phyloP scores from a whole-genome alignment of 2,113 vertebrate species.

The Beaufortia kweichowensis region DNA sequence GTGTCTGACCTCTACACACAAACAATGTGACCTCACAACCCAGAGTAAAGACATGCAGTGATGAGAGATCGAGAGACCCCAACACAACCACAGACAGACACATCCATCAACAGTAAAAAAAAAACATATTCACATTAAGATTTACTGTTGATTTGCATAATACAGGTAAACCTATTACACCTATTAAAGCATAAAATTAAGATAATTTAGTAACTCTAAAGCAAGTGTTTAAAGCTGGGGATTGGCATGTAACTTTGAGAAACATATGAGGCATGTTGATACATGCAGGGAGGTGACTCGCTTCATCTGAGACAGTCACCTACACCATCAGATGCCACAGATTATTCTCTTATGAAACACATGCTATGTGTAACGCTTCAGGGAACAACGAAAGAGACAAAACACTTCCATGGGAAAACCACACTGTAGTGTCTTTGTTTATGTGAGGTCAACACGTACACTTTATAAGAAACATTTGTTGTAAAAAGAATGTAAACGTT shows the following conservation, averaged over 20 bases:
- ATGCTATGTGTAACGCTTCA: not conserved
- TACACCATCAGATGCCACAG: not conserved
- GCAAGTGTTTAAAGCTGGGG: not conserved
- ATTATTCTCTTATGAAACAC: conserved; percentile 8
- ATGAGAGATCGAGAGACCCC: conserved; percentile 2
- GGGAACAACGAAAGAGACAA: not conserved
- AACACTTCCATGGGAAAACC: not conserved
- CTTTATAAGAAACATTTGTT: not conserved
- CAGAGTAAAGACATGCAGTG: not conserved
- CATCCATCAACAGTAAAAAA: not conserved
- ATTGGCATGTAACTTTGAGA: not conserved
- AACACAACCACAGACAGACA: not conserved
- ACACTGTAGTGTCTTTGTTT: not conserved
- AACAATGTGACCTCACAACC: conserved; percentile 35
- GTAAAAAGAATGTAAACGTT: too few relatives aligned
- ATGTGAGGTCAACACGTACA: not conserved
- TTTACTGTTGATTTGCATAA: not conserved
- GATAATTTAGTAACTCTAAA: not conserved
- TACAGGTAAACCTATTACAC: not conserved
- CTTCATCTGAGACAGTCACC: not conserved
- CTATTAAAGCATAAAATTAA: not conserved
- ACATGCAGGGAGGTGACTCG: not conserved
- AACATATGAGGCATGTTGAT: conserved; percentile 14
- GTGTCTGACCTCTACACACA: conserved; percentile 59
- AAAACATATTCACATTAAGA: not conserved